Conservation (phyloP, 2,888 invertebrate genomes). For the Thymelicus acteon region DNA sequence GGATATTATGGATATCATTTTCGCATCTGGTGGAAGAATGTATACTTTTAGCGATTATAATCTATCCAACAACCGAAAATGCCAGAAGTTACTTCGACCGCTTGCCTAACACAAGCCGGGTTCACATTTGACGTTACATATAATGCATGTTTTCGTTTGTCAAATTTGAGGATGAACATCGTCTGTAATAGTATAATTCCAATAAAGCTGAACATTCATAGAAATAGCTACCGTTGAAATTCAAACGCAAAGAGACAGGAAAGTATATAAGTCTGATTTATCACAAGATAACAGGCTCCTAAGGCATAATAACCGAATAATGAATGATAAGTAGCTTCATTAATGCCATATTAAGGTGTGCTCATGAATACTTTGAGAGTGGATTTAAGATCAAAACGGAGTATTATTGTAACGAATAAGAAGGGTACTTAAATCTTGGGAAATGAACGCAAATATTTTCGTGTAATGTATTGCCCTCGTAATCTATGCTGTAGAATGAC, state of each 20-base stretch:
- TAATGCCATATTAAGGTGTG: conserved; percentile 43
- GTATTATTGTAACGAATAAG: conserved; percentile 36
- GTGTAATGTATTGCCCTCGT: conserved; percentile 16
- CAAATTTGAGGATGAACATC: not conserved
- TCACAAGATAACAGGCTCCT: conserved; percentile 42
- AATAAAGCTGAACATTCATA: conserved; percentile 24
- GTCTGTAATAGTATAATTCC: not conserved
- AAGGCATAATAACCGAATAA: conserved; percentile 45
- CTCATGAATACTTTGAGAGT: conserved; percentile 40
- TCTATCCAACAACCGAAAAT: too few species aligned
- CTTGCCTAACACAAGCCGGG: too few species aligned
- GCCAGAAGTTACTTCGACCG: too few species aligned
- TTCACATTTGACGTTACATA: not conserved
- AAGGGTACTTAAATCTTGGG: conserved; percentile 30
- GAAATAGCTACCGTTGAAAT: conserved; percentile 9
- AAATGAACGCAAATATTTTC: conserved; percentile 31
- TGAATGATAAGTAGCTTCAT: conserved; percentile 46
- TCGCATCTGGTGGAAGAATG: too few species aligned
- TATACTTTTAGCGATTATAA: too few species aligned
- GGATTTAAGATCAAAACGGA: conserved; percentile 39
- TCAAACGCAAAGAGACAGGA: conserved; percentile 30
- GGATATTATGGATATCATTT: too few species aligned
- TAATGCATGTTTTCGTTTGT: not conserved
- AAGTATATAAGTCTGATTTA: conserved; percentile 38
- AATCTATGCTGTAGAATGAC: conserved; percentile 11